Evolutionary conservation across 2,888 invertebrate species (phyloP).

Genomic region (Blera fallax): DNA sequence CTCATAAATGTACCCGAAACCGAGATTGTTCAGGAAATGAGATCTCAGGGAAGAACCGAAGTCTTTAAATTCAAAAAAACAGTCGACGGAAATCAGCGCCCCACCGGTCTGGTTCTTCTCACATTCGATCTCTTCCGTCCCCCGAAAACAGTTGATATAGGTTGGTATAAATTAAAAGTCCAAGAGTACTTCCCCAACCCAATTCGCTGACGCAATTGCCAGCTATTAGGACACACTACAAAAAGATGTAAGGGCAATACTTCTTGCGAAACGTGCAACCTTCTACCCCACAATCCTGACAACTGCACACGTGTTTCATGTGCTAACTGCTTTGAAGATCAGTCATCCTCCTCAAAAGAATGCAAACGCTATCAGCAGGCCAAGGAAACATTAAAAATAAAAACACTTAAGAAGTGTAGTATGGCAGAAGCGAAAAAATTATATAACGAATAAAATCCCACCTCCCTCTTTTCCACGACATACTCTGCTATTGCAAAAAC

Average conservation of each 20-base stretch:
- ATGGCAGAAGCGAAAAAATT: background rate
- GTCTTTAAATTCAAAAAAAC: background rate
- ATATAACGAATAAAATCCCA: background rate
- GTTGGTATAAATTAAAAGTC: background rate
- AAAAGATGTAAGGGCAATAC: background rate
- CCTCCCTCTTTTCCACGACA: conserved; percentile 7
- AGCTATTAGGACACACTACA: conserved; percentile 6
- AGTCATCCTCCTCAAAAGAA: too few relatives aligned
- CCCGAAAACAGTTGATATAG: background rate
- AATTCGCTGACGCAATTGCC: conserved; percentile 5
- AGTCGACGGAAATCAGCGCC: background rate
- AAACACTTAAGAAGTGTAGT: too few relatives aligned
- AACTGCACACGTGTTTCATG: background rate
- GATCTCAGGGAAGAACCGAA: background rate
- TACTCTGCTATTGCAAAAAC: background rate
- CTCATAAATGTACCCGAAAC: background rate
- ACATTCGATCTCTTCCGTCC: background rate
- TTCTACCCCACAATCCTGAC: background rate
- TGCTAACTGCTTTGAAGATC: background rate
- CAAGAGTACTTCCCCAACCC: conserved; percentile 5
- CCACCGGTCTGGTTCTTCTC: background rate
- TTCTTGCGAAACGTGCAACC: conserved; percentile 5
- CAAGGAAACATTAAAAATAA: too few relatives aligned
- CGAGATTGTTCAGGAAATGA: background rate
- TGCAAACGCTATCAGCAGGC: too few relatives aligned